Evolutionary conservation across 2,888 invertebrate species (phyloP).

Genomic region (Beris morrisii): DNA sequence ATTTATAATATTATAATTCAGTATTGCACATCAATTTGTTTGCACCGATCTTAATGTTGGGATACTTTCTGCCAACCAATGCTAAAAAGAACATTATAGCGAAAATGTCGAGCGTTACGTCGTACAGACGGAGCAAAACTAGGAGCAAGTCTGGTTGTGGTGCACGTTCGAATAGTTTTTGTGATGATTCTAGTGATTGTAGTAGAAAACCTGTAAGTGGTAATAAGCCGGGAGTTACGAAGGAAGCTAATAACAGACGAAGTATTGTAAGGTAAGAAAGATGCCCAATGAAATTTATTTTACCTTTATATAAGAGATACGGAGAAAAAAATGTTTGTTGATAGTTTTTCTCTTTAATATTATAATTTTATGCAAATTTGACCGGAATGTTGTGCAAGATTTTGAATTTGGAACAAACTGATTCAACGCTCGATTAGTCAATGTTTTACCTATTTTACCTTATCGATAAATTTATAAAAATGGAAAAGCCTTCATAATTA

Average conservation of each 20-base stretch:
- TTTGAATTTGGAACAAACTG: no score
- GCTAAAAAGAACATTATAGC: constrained; percentile 15
- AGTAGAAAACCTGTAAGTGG: constrained; percentile 4
- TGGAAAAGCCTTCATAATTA: no score
- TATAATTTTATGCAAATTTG: no score
- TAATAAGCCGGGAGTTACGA: constrained; percentile 14
- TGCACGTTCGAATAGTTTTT: constrained; percentile 6
- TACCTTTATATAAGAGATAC: no score
- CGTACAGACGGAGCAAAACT: constrained; percentile 16
- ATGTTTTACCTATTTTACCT: no score
- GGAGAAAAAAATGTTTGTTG: no score
- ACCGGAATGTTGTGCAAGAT: no score
- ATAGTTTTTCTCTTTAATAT: no score
- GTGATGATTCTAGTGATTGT: constrained; percentile 10
- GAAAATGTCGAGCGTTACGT: constrained; percentile 21
- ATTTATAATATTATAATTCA: no score
- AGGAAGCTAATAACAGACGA: constrained; percentile 21
- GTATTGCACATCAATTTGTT: not conserved
- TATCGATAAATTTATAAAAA: no score
- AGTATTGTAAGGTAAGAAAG: constrained; percentile 24
- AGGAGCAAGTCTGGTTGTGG: constrained; percentile 23
- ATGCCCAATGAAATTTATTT: not conserved
- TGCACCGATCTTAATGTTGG: constrained; percentile 18
- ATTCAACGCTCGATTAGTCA: no score
- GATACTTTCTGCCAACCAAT: constrained; percentile 4